phyloP scores from a whole-genome alignment of 2,113 vertebrate species.

The Microcebus tavaratra region DNA sequence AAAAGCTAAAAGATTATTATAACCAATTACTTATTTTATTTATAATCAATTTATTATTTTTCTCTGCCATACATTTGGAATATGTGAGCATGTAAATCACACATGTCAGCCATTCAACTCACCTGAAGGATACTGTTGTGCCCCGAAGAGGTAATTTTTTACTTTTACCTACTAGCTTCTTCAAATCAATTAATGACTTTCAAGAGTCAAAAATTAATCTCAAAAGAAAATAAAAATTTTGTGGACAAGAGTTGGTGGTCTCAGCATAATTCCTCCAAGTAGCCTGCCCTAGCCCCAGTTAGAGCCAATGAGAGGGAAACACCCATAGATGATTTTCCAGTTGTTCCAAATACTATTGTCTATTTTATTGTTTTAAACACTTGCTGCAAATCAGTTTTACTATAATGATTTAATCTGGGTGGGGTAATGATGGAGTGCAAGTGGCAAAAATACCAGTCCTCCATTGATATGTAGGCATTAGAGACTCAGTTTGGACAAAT shows the following conservation, averaged over 20 bases:
- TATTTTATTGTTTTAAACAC: neutral
- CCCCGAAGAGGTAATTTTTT: neutral
- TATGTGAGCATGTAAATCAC: neutral
- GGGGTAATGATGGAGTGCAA: neutral
- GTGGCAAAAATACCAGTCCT: neutral
- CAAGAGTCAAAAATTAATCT: neutral
- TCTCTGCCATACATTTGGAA: neutral
- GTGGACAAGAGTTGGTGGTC: too few relatives aligned
- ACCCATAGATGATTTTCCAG: neutral
- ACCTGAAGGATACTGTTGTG: rapidly evolving
- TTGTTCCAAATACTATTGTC: neutral
- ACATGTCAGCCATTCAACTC: neutral
- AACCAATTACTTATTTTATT: neutral
- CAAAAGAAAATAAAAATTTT: neutral
- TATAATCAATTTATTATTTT: neutral
- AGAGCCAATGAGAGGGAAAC: neutral
- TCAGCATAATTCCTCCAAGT: neutral
- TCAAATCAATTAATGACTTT: neutral
- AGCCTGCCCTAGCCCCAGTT: neutral
- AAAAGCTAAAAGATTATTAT: neutral
- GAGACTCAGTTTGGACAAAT: neutral
- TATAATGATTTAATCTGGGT: neutral
- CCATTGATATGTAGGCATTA: neutral
- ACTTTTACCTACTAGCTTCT: neutral
- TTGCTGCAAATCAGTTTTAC: neutral